Conservation (phyloP, 2,113 vertebrate species). For the Tachuris rubrigastra region DNA sequence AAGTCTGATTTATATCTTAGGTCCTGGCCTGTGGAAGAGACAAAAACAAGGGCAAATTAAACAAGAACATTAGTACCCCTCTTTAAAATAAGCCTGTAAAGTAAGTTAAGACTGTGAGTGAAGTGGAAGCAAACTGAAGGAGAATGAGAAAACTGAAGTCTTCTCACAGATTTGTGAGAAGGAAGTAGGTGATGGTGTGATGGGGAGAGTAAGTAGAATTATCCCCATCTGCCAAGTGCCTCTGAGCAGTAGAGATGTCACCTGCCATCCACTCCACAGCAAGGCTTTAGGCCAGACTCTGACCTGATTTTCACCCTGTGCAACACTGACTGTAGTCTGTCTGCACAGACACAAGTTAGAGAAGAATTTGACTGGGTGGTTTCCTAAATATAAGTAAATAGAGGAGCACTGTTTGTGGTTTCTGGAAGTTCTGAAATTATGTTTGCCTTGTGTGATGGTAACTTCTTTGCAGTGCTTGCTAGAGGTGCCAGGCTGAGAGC, state of each 20-base stretch:
- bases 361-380: background rate
- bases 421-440: background rate
- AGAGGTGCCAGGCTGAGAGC: background rate
- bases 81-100: background rate
- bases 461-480: background rate
- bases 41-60: constrained; percentile 51
- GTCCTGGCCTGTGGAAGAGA: constrained; percentile 55
- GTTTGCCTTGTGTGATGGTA: background rate
- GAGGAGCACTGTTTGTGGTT: background rate
- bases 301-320: constrained; percentile 24
- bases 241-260: background rate
- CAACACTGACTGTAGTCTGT: background rate
- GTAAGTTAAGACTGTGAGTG: background rate
- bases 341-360: background rate
- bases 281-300: constrained; percentile 6
- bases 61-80: background rate
- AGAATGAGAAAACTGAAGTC: background rate
- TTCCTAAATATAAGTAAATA: background rate
- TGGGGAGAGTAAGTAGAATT: background rate
- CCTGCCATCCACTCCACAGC: background rate
- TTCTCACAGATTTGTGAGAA: background rate
- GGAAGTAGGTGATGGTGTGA: background rate
- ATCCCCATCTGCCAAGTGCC: background rate
- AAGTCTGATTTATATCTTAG: constrained; percentile 71
- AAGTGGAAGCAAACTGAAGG: background rate